Percentiles rank a stretch among this genome's conserved stretches.
Conservation (phyloP, 2,888 invertebrate species). For the Thumatha senex region DNA sequence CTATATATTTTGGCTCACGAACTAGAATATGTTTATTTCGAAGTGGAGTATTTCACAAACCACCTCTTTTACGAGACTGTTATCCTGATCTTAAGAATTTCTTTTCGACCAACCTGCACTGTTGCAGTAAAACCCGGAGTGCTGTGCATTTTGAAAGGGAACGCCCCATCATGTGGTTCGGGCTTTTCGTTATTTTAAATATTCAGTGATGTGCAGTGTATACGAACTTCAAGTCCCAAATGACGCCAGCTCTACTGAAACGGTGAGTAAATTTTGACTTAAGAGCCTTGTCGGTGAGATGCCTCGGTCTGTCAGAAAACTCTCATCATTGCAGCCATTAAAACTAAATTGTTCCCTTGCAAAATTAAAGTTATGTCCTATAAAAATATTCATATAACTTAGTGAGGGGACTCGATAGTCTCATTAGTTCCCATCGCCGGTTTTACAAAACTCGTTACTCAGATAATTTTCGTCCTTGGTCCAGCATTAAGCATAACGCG, state of each 20-base stretch:
- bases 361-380: conserved; percentile 74
- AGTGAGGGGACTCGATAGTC: conserved; percentile 69
- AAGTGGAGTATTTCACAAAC: conserved; percentile 52
- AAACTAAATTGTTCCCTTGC: conserved; percentile 66
- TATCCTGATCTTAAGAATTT: conserved; percentile 65
- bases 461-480: conserved; percentile 78
- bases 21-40: conserved; percentile 54
- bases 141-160: conserved; percentile 82
- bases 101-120: conserved; percentile 77
- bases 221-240: conserved; percentile 52
- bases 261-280: conserved; percentile 60
- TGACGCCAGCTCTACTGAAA: conserved; percentile 45
- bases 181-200: conserved; percentile 80
- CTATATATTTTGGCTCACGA: conserved; percentile 37
- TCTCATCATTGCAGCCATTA: conserved; percentile 54
- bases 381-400: conserved; percentile 74
- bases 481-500: conserved; percentile 70
- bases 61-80: conserved; percentile 74
- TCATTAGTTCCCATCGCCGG: conserved; percentile 76
- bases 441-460: conserved; percentile 76
- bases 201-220: conserved; percentile 78
- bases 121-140: conserved; percentile 73
- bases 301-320: conserved; percentile 23
- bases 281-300: conserved; percentile 35
- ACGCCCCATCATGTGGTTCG: conserved; percentile 66